Evolutionary conservation across 2,888 invertebrate species (phyloP).

Genomic region (Galeruca laticollis): DNA sequence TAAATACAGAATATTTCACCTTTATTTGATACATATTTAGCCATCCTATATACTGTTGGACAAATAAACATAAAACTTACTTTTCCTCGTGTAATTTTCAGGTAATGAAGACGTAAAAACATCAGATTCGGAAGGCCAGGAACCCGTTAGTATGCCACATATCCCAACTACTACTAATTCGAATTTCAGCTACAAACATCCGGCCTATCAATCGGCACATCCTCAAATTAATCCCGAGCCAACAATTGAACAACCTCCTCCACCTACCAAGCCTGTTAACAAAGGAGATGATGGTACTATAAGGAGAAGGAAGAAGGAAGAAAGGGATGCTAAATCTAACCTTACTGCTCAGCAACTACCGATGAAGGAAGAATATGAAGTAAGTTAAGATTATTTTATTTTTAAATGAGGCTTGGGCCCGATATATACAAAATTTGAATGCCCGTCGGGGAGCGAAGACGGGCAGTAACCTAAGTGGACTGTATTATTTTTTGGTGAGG

Average conservation of each 20-base stretch:
- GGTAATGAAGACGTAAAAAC: slow-evolving; percentile 67
- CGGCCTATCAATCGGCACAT: slow-evolving; percentile 82
- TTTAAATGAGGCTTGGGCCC: no score
- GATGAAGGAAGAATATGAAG: slow-evolving; percentile 58
- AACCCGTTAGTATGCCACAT: slow-evolving; percentile 72
- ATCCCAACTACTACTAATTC: slow-evolving; percentile 66
- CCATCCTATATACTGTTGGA: neutral
- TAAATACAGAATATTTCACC: no score
- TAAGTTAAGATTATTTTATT: slow-evolving; percentile 41
- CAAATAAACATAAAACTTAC: neutral
- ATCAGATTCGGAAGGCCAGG: slow-evolving; percentile 66
- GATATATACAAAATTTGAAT: no score
- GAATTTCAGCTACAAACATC: slow-evolving; percentile 78
- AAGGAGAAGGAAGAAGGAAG: slow-evolving; percentile 85
- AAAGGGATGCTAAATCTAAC: slow-evolving; percentile 61
- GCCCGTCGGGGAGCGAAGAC: no score
- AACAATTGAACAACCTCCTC: slow-evolving; percentile 15
- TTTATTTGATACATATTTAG: neutral
- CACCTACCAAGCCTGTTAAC: slow-evolving; percentile 30
- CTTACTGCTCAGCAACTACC: slow-evolving; percentile 45
- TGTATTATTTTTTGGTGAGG: no score
- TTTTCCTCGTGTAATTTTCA: slow-evolving; percentile 4
- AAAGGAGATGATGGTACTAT: slow-evolving; percentile 68
- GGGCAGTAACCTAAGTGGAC: no score
- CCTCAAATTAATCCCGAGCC: slow-evolving; percentile 65